Evolutionary conservation across 2,888 invertebrate genomes (phyloP), one percentile per base, ranked within the genome.

Genomic region (Megaustenia siamemsis): DNA sequence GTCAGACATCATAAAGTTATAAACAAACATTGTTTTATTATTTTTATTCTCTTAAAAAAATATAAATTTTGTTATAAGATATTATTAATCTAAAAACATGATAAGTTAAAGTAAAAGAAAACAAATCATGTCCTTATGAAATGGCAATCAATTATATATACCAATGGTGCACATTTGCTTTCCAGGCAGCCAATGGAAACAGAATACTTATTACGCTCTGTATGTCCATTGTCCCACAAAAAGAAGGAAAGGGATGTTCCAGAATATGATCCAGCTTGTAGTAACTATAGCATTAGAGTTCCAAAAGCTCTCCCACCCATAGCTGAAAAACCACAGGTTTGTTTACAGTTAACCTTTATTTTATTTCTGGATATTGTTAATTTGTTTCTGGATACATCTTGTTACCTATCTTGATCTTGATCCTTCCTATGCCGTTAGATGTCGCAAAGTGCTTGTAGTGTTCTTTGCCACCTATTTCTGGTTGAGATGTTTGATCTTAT

Each of bases 251-350:
- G 84, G 21, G 82, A 86, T 38, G 89, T 88, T 24, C 89, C 89
- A 63, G 86, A 89, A 12, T 93, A 90, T 89, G 93, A 93, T 87
- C 93, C 93, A 35, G 88, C 90, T 8, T 92, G 92, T 87, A 88
- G 83, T 38, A 91, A 91, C 78, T 93, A 93, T 84, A 91, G 91
- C 68, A 87, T 90, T 18, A 91, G 90, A 2, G 87, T 88, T 43
- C 91, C 90, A 28, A 88, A 86, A 66, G 88, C 90, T 38, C 88
- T 93, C 43, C 94, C 94, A 40, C 93, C 93, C 15, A 78, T 93
- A 24, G 60, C 86, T 38, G 43, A 85, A n/a, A 93, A 93, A 89
- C 93, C 92, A 81, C 93, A 93, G 91, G 93, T 93, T 90, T 43
- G 78, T 43, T 45, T 6, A 12, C 15, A 32, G 63, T 63, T 63